phyloP scores from a whole-genome alignment of 2,113 vertebrate species.

The Gopherus flavomarginatus region DNA sequence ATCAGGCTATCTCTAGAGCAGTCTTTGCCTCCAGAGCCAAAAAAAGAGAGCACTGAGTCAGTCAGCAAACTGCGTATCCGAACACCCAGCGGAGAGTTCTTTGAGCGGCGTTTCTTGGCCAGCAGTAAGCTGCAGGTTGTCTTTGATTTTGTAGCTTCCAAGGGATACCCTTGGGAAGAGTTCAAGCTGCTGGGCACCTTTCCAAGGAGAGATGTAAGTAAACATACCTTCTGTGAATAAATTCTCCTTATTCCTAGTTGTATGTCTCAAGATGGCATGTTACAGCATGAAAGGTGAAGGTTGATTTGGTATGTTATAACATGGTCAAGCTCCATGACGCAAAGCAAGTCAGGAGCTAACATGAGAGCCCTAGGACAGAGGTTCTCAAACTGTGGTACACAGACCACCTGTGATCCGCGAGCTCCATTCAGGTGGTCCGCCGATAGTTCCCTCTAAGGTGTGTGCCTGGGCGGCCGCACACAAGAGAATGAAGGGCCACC shows the following conservation, averaged over 20 bases:
- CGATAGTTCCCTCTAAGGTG: too few relatives aligned
- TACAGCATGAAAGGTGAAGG: accelerated
- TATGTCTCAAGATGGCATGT: background rate
- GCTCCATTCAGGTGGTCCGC: too few relatives aligned
- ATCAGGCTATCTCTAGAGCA: slow-evolving; percentile 97
- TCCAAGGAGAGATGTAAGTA: slow-evolving; percentile 96
- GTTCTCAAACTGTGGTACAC: too few relatives aligned
- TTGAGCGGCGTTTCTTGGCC: slow-evolving; percentile 95
- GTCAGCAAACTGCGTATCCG: slow-evolving; percentile 96
- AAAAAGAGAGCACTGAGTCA: slow-evolving; percentile 89
- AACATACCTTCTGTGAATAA: slow-evolving; percentile 3
- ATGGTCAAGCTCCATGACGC: background rate
- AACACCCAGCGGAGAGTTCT: slow-evolving; percentile 95
- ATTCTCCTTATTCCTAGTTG: background rate
- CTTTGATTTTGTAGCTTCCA: slow-evolving; percentile 98
- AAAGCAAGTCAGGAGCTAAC: background rate
- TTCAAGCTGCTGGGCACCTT: slow-evolving; percentile 99
- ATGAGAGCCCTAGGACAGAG: accelerated
- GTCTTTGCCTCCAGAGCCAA: slow-evolving; percentile 91
- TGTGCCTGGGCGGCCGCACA: too few relatives aligned
- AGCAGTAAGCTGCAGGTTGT: slow-evolving; percentile 96
- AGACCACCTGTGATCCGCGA: too few relatives aligned
- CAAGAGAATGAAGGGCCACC: too few relatives aligned
- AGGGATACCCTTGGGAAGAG: slow-evolving; percentile 95
- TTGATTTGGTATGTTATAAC: accelerated